Percentiles rank a stretch among this genome's conserved stretches.
Conservation (phyloP, 1,140 invertebrate genomes). For the Caenorhabditis latens region DNA sequence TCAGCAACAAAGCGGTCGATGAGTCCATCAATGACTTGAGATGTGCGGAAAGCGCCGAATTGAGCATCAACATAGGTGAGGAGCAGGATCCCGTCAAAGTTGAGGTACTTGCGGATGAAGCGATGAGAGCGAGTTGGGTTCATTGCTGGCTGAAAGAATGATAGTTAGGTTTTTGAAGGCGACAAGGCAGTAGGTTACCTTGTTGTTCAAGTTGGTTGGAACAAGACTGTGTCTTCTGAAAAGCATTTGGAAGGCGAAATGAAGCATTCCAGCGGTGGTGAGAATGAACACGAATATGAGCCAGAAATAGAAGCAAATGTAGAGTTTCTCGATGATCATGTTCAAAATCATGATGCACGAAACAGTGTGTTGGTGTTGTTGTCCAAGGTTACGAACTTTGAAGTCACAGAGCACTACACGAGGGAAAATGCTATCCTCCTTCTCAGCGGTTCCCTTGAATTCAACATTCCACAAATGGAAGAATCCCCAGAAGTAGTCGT, state of each 20-base stretch:
- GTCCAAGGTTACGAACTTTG: slow-evolving; percentile 56
- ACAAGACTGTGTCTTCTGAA: slow-evolving; percentile 40
- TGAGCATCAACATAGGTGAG: slow-evolving; percentile 44
- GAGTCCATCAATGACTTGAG: slow-evolving; percentile 45
- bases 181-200: not conserved
- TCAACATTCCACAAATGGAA: slow-evolving; percentile 60
- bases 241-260: slow-evolving; percentile 18
- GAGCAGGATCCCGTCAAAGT: slow-evolving; percentile 10
- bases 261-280: slow-evolving; percentile 28
- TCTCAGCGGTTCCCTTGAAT: slow-evolving; percentile 60
- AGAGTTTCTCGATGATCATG: slow-evolving; percentile 72
- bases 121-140: slow-evolving; percentile 41
- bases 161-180: not conserved
- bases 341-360: slow-evolving; percentile 70
- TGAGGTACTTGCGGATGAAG: slow-evolving; percentile 30
- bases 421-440: slow-evolving; percentile 68
- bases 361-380: slow-evolving; percentile 63
- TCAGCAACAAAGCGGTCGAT: slow-evolving; percentile 13
- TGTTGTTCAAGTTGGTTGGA: slow-evolving; percentile 44
- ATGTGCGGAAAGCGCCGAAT: slow-evolving; percentile 4
- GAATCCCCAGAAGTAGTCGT: slow-evolving; percentile 61
- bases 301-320: slow-evolving; percentile 69
- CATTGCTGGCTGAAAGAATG: not conserved
- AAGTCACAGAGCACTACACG: slow-evolving; percentile 71
- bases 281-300: slow-evolving; percentile 59